Percentiles rank a stretch among this genome's conserved stretches.
Conservation (phyloP, 2,888 invertebrate genomes). For the Epistrophe grossulariae region DNA sequence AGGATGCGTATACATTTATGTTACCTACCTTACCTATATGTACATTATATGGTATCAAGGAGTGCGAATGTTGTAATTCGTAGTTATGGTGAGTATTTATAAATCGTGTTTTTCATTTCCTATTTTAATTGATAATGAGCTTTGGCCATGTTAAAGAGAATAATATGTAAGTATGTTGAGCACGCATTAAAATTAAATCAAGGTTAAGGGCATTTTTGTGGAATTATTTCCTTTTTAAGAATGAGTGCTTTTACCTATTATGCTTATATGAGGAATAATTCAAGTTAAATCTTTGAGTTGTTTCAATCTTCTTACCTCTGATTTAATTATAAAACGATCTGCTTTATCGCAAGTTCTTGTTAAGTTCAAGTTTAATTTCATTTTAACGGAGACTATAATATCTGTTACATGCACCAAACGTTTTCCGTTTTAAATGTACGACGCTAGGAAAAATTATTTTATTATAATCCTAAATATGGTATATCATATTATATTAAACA, state of each 20-base stretch:
- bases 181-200: neutral
- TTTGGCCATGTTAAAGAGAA: slow-evolving; percentile 16
- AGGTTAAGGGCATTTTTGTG: slow-evolving; percentile 6
- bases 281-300: too few relatives aligned
- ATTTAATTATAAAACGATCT: too few relatives aligned
- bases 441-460: too few relatives aligned
- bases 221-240: neutral
- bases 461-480: too few relatives aligned
- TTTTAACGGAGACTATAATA: too few relatives aligned
- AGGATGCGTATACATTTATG: slow-evolving; percentile 19
- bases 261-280: neutral
- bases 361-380: too few relatives aligned
- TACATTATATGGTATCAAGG: slow-evolving; percentile 7
- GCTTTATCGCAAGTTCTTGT: too few relatives aligned
- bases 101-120: slow-evolving; percentile 17
- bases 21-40: neutral
- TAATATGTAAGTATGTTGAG: neutral
- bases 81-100: slow-evolving; percentile 32
- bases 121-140: slow-evolving; percentile 29
- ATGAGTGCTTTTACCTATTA: neutral
- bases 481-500: too few relatives aligned
- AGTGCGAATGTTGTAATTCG: slow-evolving; percentile 43
- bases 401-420: too few relatives aligned
- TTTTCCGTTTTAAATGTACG: too few relatives aligned
- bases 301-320: too few relatives aligned